phyloP scores from a whole-genome alignment of 1,140 invertebrate genomes.

The Micrasema minimum region DNA sequence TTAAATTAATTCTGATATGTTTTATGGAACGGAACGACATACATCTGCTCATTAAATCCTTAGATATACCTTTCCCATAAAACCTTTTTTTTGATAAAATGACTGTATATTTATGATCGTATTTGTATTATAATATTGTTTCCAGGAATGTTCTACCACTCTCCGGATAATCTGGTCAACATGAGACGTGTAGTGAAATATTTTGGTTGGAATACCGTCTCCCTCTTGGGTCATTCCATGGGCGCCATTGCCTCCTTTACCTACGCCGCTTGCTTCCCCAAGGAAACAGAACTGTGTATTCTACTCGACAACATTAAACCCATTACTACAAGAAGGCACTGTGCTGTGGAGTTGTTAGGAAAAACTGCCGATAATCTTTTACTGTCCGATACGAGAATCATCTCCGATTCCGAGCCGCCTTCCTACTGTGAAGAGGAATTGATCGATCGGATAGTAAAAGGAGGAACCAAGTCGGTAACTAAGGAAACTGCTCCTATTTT shows the following conservation, averaged over 20 bases:
- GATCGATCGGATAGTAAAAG: conserved; percentile 65
- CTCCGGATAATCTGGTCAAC: conserved; percentile 67
- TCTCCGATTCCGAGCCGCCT: conserved; percentile 65
- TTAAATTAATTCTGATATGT: no score
- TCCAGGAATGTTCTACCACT: conserved; percentile 70
- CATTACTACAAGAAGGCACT: conserved; percentile 56
- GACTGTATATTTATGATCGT: no score
- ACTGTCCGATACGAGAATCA: conserved; percentile 60
- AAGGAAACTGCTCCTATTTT: conserved; percentile 68
- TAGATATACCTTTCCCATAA: no score
- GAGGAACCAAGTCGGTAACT: conserved; percentile 65
- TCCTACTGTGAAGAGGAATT: conserved; percentile 71
- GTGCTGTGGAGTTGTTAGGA: conserved; percentile 53
- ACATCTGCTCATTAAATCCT: no score
- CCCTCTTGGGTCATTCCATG: conserved; percentile 76
- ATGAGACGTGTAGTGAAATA: conserved; percentile 71
- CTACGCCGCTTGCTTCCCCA: conserved; percentile 70
- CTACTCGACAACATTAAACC: conserved; percentile 72
- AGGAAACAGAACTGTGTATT: conserved; percentile 71
- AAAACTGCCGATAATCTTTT: conserved; percentile 63
- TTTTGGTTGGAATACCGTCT: conserved; percentile 76
- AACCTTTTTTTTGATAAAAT: no score
- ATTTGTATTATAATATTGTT: conserved; percentile 2
- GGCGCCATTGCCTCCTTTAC: conserved; percentile 70
- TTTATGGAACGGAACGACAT: no score